Evolutionary conservation across 1,140 invertebrate species (phyloP).

Genomic region (Triops cancriformis): DNA sequence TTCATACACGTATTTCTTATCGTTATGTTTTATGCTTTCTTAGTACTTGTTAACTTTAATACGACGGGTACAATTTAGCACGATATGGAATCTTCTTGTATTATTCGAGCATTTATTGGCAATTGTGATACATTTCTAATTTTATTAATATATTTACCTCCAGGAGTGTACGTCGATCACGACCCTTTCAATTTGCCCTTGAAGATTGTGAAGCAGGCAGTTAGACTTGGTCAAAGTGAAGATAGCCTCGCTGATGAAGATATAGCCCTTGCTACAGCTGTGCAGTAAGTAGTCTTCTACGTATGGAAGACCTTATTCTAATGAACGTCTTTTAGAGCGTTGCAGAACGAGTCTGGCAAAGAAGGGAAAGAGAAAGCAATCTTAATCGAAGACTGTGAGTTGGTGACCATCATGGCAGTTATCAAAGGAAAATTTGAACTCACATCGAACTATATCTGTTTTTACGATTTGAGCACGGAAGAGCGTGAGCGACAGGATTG

Average conservation of each 20-base stretch:
- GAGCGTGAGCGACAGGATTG: constrained; percentile 48
- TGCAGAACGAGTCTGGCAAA: constrained; percentile 25
- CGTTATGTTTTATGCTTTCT: too few relatives aligned
- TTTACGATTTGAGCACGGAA: constrained; percentile 52
- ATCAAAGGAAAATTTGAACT: constrained; percentile 56
- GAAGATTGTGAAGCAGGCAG: constrained; percentile 31
- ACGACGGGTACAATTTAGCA: too few relatives aligned
- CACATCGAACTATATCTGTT: constrained; percentile 53
- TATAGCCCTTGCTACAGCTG: constrained; percentile 25
- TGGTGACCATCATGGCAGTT: constrained; percentile 53
- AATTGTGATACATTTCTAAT: too few relatives aligned
- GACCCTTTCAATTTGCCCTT: constrained; percentile 27
- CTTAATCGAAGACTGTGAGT: constrained; percentile 53
- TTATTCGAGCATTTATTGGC: too few relatives aligned
- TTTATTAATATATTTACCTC: not conserved
- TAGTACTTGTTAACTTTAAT: too few relatives aligned
- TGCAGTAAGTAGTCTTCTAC: constrained; percentile 21
- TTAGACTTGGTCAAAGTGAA: constrained; percentile 27
- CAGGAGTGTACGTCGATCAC: not conserved
- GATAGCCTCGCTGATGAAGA: constrained; percentile 30
- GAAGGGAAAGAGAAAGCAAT: constrained; percentile 48
- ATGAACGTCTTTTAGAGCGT: not conserved
- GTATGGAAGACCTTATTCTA: not conserved
- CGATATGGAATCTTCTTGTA: too few relatives aligned
- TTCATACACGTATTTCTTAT: not conserved